Evolutionary conservation across 2,797 vertebrate genomes (phyloP).

Genomic region (Phoeniculus purpureus): DNA sequence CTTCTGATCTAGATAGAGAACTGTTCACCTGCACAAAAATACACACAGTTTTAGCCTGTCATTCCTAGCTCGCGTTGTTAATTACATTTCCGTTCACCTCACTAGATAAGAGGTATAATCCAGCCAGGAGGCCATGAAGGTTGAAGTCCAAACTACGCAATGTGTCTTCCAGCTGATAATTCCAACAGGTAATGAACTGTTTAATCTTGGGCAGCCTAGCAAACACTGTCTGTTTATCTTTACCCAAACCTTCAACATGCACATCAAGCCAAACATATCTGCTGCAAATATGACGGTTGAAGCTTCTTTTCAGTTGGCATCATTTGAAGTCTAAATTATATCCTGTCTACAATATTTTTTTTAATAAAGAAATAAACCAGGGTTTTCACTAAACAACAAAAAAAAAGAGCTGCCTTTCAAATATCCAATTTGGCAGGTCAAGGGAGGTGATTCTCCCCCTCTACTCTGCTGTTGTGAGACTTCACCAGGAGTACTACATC

Average conservation of each 20-base stretch:
- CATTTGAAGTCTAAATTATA: conserved; percentile 1
- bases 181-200: conserved; percentile 57
- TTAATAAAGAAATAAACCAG: neutral
- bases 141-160: conserved; percentile 35
- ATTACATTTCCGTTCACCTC: conserved; percentile 11
- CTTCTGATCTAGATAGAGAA: neutral
- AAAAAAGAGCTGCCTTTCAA: neutral
- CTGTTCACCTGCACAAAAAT: conserved; percentile 16
- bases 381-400: neutral
- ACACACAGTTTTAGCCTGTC: neutral
- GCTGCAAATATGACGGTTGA: neutral
- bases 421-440: neutral
- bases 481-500: no score
- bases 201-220: conserved; percentile 36
- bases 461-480: no score
- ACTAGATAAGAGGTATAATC: conserved; percentile 36
- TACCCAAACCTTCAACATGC: neutral
- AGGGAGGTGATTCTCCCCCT: no score
- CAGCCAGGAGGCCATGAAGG: conserved; percentile 19
- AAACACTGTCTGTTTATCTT: conserved; percentile 39
- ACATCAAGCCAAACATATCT: conserved; percentile 16
- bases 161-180: conserved; percentile 52
- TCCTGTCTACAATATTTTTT: neutral
- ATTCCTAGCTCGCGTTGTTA: neutral
- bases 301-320: neutral